Base-by-base conservation (phyloP, 53 echinoderm and acorn worm genomes). In the Paracentrotus lividus region DNA sequence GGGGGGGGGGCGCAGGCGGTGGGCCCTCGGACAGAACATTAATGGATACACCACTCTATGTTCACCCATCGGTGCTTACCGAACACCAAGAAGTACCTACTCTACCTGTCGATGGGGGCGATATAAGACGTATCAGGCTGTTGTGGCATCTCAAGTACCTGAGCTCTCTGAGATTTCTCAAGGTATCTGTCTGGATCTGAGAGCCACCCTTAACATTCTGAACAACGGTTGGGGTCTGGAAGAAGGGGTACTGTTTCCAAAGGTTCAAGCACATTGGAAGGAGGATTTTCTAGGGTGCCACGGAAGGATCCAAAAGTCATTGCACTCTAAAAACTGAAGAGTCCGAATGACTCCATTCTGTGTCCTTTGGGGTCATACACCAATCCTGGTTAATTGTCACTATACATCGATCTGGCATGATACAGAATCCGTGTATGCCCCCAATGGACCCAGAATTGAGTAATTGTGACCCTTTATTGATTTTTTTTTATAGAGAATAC, bases 41-140 rank as follows among this genome's bases (percentile, higher is more conserved):
- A 3, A 0, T 9, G 52, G 52, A 15, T 15, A 52, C 52, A 15
- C 9, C 52, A 2, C 0, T 1, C 52, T 52, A 15, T 52, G 15
- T 15, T 52, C 21, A 52, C n/a, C 64, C 26, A 29, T 60, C 60
- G 26, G n/a, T 60, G 26, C 60, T n/a, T n/a, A n/a, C 64, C 26
- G 1, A 40, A 0, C 18, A 20, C 21, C 0, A 13, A 14, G 81
- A 3, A 81, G 47, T 47, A 45, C 47, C 81, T 34, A n/a, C 47
- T 81, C 81, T 27, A 47, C 12, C 81, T 81, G 81, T 47, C 81
- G 21, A 2, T 45, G 47, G 9, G 5, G 21, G 47, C 5, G 44
- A n/a, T 47, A 27, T 23, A 81, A 47, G 81, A 47, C 81, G n/a
- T 4, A 81, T 81, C n/a, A 81, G 81, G 81, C 47, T 21, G 76